phyloP scores from a whole-genome alignment of 2,797 vertebrate genomes.

The Hapalemur alaotrensis region DNA sequence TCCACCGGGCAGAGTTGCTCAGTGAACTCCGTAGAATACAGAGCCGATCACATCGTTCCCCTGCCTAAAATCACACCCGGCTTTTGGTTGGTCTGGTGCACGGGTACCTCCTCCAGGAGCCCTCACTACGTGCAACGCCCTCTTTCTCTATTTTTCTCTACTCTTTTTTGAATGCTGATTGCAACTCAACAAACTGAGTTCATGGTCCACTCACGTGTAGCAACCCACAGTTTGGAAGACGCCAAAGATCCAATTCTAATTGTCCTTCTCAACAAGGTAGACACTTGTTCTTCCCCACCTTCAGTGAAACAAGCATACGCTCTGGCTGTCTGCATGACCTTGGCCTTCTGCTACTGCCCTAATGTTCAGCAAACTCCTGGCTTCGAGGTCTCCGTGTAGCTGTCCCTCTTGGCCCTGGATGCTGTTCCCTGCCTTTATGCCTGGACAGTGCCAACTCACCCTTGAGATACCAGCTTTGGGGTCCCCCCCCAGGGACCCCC shows the following conservation, averaged over 20 bases:
- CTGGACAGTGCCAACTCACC: background rate
- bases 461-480: background rate
- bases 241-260: background rate
- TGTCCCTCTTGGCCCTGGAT: background rate
- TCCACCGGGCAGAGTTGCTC: background rate
- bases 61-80: background rate
- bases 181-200: background rate
- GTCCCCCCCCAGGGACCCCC: background rate
- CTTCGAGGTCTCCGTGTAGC: background rate
- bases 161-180: background rate
- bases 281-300: too few relatives aligned
- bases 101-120: background rate
- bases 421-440: background rate
- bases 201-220: background rate
- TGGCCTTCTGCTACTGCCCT: background rate
- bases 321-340: background rate
- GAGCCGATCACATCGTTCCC: background rate
- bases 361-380: background rate
- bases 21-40: background rate
- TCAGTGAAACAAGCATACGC: background rate
- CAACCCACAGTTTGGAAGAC: background rate
- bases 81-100: rapidly evolving
- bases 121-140: rapidly evolving
- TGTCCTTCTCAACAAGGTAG: background rate
- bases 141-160: background rate